Base-by-base conservation (phyloP, 1,140 invertebrate genomes). In the Calycopis cecrops region DNA sequence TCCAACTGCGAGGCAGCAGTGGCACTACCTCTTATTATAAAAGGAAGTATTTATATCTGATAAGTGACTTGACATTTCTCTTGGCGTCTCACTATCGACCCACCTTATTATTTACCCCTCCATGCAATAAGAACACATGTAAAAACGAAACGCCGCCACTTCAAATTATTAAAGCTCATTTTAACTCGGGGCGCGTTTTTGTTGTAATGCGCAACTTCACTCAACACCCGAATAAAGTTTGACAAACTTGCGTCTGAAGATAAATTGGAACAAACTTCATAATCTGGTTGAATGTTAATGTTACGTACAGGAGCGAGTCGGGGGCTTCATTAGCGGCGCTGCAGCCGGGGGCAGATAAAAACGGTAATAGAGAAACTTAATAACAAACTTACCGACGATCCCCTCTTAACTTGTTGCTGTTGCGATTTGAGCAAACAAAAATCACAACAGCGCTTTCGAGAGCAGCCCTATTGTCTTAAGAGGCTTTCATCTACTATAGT, bases 231-330 rank as follows among this genome's bases (percentile, higher is more conserved):
- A 44, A 44, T 44, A 9, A 44, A 16, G 14, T 9, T 44, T 44
- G 40, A 44, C 40, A 14, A 44, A 44, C 7, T 44, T 44, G 14
- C 40, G n/a, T 44, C 40, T 44, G 6, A 28, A 44, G 12, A 17
- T 44, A 44, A 44, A 44, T 44, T 9, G 2, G 21, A 28, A 28
- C 40, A 44, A 44, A 40, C 14, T 44, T 44, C 16, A 44, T 44
- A 44, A 44, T 44, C 17, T 9, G 17, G 40, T 44, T 28, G 21
- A 28, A 28, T 28, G 21, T 28, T 28, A 28, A 28, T 6, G 6
- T 28, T 28, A 28, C 6, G 21, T 28, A 28, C 21, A 3, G 21
- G 21, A 28, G 21, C 21, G 21, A 28, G 21, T 28, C 2, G 21
- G 21, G 2, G 21, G 21, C 21, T 28, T 28, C 21, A 28, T 28